Base-by-base conservation (phyloP, 1,140 invertebrate genomes). In the Eurytemora carolleeae region DNA sequence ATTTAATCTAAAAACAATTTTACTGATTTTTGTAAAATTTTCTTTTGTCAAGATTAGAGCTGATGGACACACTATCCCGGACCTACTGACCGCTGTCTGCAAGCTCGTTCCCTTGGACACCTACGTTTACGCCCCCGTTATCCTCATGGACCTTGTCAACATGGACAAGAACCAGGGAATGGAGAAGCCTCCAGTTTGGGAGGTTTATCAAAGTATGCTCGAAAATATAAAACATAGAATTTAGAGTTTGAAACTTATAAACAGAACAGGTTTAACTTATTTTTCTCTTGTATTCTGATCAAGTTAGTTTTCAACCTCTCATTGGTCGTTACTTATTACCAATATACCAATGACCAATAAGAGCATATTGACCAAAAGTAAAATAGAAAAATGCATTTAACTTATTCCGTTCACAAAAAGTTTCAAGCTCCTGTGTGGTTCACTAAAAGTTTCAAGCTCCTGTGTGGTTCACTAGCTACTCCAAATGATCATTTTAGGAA, bases 81-180 rank as follows among this genome's bases (percentile, higher is more conserved):
- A 58, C 16, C 20, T 62, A 15, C 20, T 62, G 23, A 19, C 58
- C 18, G 60, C 60, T 16, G 26, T 62, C 3, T 53, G 58, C n/a
- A 1, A 19, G 12, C 53, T 62, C 16, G 22, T 62, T 22, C 60
- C 60, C 17, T 25, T 62, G 2, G 60, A 62, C 22, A 24, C 22
- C 1, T 57, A 62, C 22, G 60, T 62, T 2, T 58, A 58, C 52
- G 57, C 24, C 25, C 60, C 60, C n/a, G 54, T 53, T 24, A 21
- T 24, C 2, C n/a, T 62, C n/a, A 62, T 62, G 60, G 60, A 57
- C 7, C 53, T 62, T 23, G 59, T 61, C 18, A 61, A 61, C 24
- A 20, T 53, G 17, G 59, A 61, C 22, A 61, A 61, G 53, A 55
- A 61, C 21, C 53, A 53, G 21, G 23, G 24, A 16, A 26, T n/a